phyloP scores from a whole-genome alignment of 1,140 invertebrate genomes.

The Drosophila ironensis region DNA sequence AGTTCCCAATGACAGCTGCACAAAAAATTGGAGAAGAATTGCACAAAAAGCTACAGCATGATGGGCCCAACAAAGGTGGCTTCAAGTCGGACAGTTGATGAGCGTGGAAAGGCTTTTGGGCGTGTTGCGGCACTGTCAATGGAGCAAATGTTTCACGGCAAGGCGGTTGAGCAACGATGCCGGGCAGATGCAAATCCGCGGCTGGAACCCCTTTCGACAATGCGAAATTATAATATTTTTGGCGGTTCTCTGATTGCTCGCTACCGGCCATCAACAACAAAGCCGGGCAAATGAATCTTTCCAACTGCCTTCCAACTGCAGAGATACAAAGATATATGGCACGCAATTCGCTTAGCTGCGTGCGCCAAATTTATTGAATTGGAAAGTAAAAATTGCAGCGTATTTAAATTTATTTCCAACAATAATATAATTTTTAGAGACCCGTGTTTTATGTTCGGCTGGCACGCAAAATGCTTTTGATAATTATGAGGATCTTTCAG shows the following conservation, averaged over 20 bases:
- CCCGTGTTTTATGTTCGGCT: constrained; percentile 37
- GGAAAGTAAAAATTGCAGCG: constrained; percentile 74
- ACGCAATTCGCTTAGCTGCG: constrained; percentile 57
- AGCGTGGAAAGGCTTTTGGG: constrained; percentile 59
- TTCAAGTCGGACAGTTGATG: constrained; percentile 33
- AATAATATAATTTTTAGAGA: constrained; percentile 50
- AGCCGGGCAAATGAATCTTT: constrained; percentile 37
- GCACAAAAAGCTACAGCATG: constrained; percentile 40
- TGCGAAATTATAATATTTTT: constrained; percentile 42
- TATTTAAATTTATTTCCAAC: constrained; percentile 70
- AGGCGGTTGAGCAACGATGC: constrained; percentile 24
- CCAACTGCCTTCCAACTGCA: constrained; percentile 11
- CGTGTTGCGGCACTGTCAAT: constrained; percentile 53
- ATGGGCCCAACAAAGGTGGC: constrained; percentile 50
- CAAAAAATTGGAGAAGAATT: constrained; percentile 8
- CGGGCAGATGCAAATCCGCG: constrained; percentile 24
- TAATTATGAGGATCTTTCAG: constrained; percentile 57
- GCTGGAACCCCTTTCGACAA: constrained; percentile 9
- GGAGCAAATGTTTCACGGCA: constrained; percentile 45
- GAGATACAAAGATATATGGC: constrained; percentile 39
- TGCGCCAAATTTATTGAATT: constrained; percentile 72
- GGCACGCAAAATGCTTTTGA: constrained; percentile 53
- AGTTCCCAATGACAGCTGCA: constrained; percentile 24
- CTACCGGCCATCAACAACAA: constrained; percentile 46
- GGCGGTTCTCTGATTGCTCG: constrained; percentile 37